phyloP scores from a whole-genome alignment of 2,888 invertebrate genomes.

The Acanthopleura granulata region DNA sequence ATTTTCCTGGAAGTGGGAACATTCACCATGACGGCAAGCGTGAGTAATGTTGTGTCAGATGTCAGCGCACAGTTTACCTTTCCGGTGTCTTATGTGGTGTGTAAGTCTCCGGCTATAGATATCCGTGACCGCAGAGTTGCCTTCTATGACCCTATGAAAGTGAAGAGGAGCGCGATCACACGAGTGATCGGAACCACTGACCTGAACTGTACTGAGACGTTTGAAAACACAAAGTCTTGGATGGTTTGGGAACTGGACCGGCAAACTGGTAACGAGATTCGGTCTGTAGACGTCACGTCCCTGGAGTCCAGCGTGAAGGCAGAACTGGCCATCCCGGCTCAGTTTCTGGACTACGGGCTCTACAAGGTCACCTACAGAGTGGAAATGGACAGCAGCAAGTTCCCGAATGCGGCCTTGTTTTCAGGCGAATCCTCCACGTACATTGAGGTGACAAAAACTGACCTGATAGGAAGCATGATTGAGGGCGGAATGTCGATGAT shows the following conservation, averaged over 20 bases:
- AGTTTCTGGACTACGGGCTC: conserved; percentile 60
- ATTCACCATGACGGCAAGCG: conserved; percentile 31
- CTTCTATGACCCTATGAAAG: conserved; percentile 27
- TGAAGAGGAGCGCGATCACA: conserved; percentile 29
- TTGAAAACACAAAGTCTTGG: conserved; percentile 58
- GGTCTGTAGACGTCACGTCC: conserved; percentile 28
- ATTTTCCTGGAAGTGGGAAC: conserved; percentile 31
- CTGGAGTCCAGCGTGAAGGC: conserved; percentile 23
- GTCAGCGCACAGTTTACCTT: conserved; percentile 25
- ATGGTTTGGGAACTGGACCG: conserved; percentile 37
- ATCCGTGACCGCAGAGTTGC: conserved; percentile 36
- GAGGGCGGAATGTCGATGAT: conserved; percentile 45
- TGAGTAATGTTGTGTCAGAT: conserved; percentile 34
- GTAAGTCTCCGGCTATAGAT: conserved; percentile 45
- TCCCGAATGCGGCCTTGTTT: conserved; percentile 33
- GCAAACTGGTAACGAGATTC: conserved; percentile 30
- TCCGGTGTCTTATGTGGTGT: conserved; percentile 46
- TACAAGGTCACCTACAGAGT: conserved; percentile 64
- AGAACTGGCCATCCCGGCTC: conserved; percentile 32
- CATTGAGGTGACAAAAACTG: conserved; percentile 55
- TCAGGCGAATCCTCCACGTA: conserved; percentile 43
- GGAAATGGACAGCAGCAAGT: conserved; percentile 43
- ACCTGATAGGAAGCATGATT: conserved; percentile 61
- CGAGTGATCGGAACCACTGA: conserved; percentile 42
- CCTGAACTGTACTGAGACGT: conserved; percentile 47